Conservation (phyloP, 1,140 invertebrate species). For the Parasteatoda tepidariorum region DNA sequence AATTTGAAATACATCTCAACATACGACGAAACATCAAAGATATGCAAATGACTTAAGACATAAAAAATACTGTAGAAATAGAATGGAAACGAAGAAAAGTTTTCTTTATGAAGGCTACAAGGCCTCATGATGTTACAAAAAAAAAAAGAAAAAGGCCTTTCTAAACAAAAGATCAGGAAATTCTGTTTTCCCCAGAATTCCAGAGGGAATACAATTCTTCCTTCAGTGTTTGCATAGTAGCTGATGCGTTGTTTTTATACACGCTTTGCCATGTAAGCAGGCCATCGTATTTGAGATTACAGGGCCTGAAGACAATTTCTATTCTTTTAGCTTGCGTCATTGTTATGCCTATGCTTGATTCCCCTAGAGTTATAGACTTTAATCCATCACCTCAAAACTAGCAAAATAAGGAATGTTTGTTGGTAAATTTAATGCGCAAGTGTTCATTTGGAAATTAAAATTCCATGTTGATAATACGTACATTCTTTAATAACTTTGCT, state of each 20-base stretch:
- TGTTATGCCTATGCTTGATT: slow-evolving; percentile 19
- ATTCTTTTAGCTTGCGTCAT: slow-evolving; percentile 16
- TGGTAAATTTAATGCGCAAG: too few relatives aligned
- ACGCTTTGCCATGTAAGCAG: slow-evolving; percentile 3
- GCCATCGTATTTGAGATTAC: neutral
- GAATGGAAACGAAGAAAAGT: too few relatives aligned
- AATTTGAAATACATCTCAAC: too few relatives aligned
- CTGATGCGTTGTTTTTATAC: slow-evolving; percentile 21
- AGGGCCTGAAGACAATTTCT: slow-evolving; percentile 23
- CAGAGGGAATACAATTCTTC: neutral
- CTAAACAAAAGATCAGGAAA: slow-evolving; percentile 32
- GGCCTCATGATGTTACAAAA: slow-evolving; percentile 6
- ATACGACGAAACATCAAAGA: too few relatives aligned
- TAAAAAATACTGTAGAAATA: too few relatives aligned
- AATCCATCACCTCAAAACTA: slow-evolving; percentile 1
- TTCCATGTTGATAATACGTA: too few relatives aligned
- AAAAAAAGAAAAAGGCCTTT: slow-evolving; percentile 10
- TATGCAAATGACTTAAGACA: too few relatives aligned
- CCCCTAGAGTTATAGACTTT: slow-evolving; percentile 22
- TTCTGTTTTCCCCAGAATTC: neutral
- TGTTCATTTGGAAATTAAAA: too few relatives aligned
- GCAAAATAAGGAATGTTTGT: too few relatives aligned
- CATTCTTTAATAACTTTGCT: too few relatives aligned
- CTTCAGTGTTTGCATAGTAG: neutral
- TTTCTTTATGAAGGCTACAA: neutral